Conservation (phyloP, 2,797 vertebrate genomes). For the Fundulus diaphanus region DNA sequence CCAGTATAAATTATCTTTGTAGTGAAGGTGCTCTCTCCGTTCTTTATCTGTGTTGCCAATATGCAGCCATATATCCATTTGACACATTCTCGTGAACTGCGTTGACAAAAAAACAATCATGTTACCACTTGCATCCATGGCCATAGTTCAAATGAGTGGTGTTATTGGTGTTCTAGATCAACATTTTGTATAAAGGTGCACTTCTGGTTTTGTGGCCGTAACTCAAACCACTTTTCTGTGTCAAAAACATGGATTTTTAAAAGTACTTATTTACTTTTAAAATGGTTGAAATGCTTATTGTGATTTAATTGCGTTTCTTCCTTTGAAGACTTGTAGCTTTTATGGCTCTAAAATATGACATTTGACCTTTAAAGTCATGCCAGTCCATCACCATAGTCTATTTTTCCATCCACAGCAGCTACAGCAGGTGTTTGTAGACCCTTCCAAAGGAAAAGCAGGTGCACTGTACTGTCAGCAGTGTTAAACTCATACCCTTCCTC, state of each 20-base stretch:
- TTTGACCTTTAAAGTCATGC: background rate
- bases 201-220: background rate
- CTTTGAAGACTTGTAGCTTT: background rate
- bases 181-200: background rate
- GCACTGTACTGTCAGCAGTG: constrained; percentile 31
- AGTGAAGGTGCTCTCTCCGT: background rate
- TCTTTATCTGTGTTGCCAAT: background rate
- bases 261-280: background rate
- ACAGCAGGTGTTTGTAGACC: constrained; percentile 70
- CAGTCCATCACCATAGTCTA: background rate
- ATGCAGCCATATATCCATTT: background rate
- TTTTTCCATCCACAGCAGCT: constrained; percentile 35
- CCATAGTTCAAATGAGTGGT: background rate
- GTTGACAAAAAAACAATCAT: background rate
- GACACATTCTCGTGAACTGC: background rate
- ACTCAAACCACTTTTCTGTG: background rate
- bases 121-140: background rate
- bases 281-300: background rate
- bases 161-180: background rate
- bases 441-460: constrained; percentile 65
- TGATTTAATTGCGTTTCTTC: background rate
- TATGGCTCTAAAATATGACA: no score
- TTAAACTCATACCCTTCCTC: constrained; percentile 41
- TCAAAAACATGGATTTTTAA: background rate
- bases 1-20: background rate